Percentiles rank a stretch among this genome's conserved stretches.
Conservation (phyloP, 1,140 invertebrate genomes). For the Colletes gigas region DNA sequence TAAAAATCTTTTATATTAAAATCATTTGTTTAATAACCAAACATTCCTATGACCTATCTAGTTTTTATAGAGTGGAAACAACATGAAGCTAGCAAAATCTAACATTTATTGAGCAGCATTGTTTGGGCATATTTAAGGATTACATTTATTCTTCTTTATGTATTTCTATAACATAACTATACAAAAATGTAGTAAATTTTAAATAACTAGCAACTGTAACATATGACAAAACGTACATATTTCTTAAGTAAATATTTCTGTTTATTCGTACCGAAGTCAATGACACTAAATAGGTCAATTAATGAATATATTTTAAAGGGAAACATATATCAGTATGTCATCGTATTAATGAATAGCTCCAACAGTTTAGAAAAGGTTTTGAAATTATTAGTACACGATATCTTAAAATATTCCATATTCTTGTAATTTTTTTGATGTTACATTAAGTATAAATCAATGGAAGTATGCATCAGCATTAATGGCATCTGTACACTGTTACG, state of each 20-base stretch:
- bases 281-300: neutral
- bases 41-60: neutral
- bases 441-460: neutral
- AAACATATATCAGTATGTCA: neutral
- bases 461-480: neutral
- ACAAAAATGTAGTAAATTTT: neutral
- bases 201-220: no score
- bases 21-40: neutral
- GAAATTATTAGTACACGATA: neutral
- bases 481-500: no score
- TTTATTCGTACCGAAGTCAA: no score
- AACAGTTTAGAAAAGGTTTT: neutral
- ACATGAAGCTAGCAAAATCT: conserved; percentile 21
- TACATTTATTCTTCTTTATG: conserved; percentile 30
- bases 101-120: conserved; percentile 35
- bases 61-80: conserved; percentile 11
- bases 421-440: no score
- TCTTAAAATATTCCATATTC: neutral
- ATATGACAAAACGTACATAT: no score
- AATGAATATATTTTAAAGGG: neutral
- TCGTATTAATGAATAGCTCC: neutral
- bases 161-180: conserved; percentile 1
- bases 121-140: conserved; percentile 13
- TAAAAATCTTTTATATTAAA: neutral
- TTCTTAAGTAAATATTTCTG: neutral